Evolutionary conservation across 2,113 vertebrate genomes (phyloP), one percentile per base, ranked within the genome.

Genomic region (Siphamia tubifer): DNA sequence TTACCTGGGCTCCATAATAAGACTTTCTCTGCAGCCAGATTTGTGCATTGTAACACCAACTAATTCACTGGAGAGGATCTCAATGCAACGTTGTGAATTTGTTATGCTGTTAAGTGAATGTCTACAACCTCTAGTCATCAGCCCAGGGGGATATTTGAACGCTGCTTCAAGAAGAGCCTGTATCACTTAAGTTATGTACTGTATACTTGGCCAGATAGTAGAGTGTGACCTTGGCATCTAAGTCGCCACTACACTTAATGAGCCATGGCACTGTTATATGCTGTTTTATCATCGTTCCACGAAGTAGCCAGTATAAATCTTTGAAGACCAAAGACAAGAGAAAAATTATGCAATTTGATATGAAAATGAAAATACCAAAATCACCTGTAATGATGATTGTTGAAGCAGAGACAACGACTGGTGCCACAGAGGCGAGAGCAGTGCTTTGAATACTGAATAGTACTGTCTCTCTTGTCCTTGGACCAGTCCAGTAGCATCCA

Each of bases 371-470:
- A 39, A 43, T 34, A 68, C n/a, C 15, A 45, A 44, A 23, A 35
- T 25, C 35, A n/a, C n/a, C 43, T 8, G 13, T 48, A 27, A 73
- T 39, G 34, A 44, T 30, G 52, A 30, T 44, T 54, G 38, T 49
- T 65, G 55, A 36, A 43, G 71, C 17, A 27, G 24, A 45, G 40
- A 38, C n/a, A 65, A 24, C 60, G 39, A 48, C 17, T 51, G 4
- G 15, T 35, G 54, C 8, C 36, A 40, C 12, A 13, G 71, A 62
- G 68, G 7, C 20, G 56, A 60, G 65, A 60, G 35, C 8, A 30
- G 23, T 64, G 56, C 61, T 71, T 62, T 81, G 75, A 85, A 81
- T 77, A 76, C 72, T 62, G 64, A 81, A 60, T n/a, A n/a, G n/a
- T n/a, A 47, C 44, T 73, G 74, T 74, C 68, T 60, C 65, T 63